Base-by-base conservation (phyloP, 1,140 invertebrate genomes). In the Zelostemma sp. region DNA sequence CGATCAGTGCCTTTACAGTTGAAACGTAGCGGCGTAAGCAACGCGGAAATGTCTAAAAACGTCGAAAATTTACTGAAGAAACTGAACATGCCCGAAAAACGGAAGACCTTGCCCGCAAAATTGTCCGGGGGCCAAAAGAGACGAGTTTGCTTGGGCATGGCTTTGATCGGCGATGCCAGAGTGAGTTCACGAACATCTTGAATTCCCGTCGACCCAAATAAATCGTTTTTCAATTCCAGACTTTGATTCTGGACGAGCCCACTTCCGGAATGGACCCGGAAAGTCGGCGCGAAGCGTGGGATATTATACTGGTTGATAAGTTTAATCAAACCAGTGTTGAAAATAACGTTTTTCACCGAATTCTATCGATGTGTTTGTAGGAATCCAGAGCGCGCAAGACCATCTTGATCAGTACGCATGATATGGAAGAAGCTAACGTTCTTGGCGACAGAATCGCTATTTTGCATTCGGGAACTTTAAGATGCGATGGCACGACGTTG, bases 341-440 rank as follows among this genome's bases (percentile, higher is more conserved):
- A 11, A 17, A 18, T 16, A 18, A 14, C 12, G 41, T 38, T 43
- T 41, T 18, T 43, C 15, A 41, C 1, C n/a, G n/a, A n/a, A n/a
- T n/a, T n/a, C n/a, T n/a, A n/a, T n/a, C n/a, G n/a, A n/a, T n/a
- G n/a, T n/a, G n/a, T n/a, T n/a, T 43, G 16, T 14, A 80, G 81
- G 79, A 82, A 70, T 74, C 88, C 64, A 83, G 88, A 65, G 89
- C 86, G 45, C 83, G 89, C 14, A 88, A 93, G 31, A 97, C 96
- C 1, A 94, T 99, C 73, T 83, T 99, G 3, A 88, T 99, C 0
- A 97, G 96, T 1, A 99, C 97, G 0, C 97, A 99, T 83, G 97
- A 95, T 82, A 98, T 99, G 96, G 97, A 99, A 84, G 97, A 99
- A 86, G 97, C 97, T 6, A 97, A 99, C 85, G 89, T 94, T 14